Percentiles rank a stretch among this genome's conserved stretches.
These are phyloP conservation scores for Cygnus buccinator DNA, from an alignment of 2,113 vertebrate species.

Conservation along the genomic window DNA sequence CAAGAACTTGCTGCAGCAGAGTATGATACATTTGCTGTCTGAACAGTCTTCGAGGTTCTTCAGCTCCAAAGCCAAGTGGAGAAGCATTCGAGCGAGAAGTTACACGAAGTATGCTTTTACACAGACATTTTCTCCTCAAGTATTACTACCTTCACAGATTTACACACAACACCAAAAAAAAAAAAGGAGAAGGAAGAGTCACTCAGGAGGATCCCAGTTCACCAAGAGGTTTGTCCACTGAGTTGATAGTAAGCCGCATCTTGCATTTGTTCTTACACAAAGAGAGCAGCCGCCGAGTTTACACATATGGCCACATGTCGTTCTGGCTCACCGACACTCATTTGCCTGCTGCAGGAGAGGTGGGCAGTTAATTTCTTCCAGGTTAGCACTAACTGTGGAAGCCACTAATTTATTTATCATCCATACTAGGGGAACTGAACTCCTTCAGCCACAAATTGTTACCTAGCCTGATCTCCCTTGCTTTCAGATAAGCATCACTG, in stretches of 20 bases:
- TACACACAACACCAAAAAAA: background rate
- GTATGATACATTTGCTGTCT: background rate
- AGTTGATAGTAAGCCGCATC: background rate
- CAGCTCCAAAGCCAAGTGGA: background rate
- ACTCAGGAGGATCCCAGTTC: background rate
- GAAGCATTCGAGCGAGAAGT: background rate
- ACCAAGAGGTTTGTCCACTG: background rate
- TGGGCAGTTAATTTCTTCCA: background rate
- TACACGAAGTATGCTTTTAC: background rate
- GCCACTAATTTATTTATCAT: background rate
- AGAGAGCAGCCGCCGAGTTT: background rate
- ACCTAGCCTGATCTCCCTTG: background rate
- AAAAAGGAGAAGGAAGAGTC: background rate
- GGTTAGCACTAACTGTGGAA: background rate
- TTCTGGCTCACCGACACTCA: background rate
- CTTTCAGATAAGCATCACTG: background rate
- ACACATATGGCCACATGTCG: background rate
- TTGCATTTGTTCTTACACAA: background rate
- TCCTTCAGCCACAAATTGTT: background rate
- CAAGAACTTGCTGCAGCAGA: background rate
- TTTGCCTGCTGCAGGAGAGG: background rate
- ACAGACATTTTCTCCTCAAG: background rate
- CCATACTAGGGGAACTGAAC: background rate
- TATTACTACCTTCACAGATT: background rate
- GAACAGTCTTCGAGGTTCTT: background rate